phyloP scores from a whole-genome alignment of 2,113 vertebrate genomes.

The Patagioenas fasciata region DNA sequence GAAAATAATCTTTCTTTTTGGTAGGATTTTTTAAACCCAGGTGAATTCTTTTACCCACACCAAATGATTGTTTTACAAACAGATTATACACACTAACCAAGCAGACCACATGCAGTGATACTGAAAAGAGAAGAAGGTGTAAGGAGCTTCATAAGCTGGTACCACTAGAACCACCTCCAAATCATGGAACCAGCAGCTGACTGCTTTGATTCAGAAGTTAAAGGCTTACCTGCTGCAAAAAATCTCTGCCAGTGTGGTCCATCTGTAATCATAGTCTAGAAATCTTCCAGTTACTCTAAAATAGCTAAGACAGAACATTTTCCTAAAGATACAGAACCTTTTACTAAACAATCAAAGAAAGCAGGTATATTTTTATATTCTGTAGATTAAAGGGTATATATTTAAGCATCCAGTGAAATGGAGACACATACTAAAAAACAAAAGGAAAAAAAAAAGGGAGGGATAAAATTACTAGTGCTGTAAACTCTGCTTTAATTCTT shows the following conservation, averaged over 20 bases:
- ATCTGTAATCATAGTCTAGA: not conserved
- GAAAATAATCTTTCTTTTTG: not conserved
- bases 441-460: not conserved
- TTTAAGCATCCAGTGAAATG: not conserved
- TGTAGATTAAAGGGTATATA: not conserved
- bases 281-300: not conserved
- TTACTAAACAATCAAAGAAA: not conserved
- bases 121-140: not conserved
- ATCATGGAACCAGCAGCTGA: not conserved
- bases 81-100: not conserved
- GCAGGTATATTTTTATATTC: not conserved
- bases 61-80: not conserved
- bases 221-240: not conserved
- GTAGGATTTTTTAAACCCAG: not conserved
- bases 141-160: not conserved
- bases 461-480: not conserved
- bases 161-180: not conserved
- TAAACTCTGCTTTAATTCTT: not conserved
- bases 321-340: not conserved
- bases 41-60: not conserved
- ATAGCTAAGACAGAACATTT: not conserved
- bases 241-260: not conserved
- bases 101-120: not conserved
- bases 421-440: not conserved
- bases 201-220: not conserved